A percentile compares a stretch with the other conserved stretches of the same genome.
phyloP scores from a whole-genome alignment of 2,113 vertebrate genomes.

The Hyperoodon ampullatus region DNA sequence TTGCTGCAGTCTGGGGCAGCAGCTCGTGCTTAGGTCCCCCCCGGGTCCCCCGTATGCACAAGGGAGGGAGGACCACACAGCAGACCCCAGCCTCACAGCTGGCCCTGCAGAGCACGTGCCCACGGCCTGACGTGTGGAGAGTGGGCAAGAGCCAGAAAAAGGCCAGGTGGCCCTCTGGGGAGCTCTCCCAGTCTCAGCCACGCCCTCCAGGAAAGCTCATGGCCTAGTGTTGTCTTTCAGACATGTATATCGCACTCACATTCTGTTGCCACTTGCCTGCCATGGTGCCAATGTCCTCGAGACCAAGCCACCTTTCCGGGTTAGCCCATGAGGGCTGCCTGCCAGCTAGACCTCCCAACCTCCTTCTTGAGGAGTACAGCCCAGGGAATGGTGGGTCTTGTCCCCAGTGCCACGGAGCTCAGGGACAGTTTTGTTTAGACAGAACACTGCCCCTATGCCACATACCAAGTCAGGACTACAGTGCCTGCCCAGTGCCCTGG shows the following conservation, averaged over 20 bases:
- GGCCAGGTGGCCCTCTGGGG: background rate
- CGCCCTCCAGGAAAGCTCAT: background rate
- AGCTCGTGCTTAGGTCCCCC: background rate
- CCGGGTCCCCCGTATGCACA: background rate
- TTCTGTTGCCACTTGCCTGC: background rate
- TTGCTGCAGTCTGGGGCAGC: background rate
- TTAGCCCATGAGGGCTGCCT: background rate
- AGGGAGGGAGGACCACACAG: background rate
- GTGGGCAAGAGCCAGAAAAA: background rate
- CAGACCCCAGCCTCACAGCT: background rate
- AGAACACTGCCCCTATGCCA: background rate
- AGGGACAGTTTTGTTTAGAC: background rate
- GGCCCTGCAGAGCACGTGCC: background rate
- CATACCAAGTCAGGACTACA: background rate
- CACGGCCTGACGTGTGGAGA: background rate
- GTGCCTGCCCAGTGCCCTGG: background rate
- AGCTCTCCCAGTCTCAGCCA: background rate
- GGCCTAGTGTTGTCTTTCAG: background rate
- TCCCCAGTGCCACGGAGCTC: background rate
- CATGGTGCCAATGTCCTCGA: background rate
- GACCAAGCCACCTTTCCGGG: background rate
- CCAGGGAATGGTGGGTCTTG: background rate
- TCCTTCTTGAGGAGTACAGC: background rate
- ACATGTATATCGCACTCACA: background rate
- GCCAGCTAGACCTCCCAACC: accelerated